These are phyloP conservation scores for Leptinotarsa haldemani DNA, from an alignment of 2,888 invertebrate genomes.

Conservation along the genomic window DNA sequence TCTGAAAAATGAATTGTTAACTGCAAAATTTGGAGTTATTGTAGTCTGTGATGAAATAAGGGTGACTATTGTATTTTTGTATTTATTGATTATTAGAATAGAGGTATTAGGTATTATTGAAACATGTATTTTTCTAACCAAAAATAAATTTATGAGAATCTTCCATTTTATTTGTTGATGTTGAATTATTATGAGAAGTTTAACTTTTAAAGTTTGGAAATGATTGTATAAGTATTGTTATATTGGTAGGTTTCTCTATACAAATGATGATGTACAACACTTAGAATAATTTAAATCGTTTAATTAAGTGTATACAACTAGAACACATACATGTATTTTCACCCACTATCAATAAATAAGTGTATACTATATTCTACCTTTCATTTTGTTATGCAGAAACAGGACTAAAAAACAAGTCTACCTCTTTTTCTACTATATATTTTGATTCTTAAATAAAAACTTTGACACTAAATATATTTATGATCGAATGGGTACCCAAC, in stretches of 20 bases:
- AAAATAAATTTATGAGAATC: conserved; percentile 57
- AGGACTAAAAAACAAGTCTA: not conserved
- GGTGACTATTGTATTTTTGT: conserved; percentile 67
- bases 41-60: conserved; percentile 67
- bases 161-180: conserved; percentile 62
- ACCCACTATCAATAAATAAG: conserved; percentile 60
- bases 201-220: conserved; percentile 59
- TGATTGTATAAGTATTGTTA: conserved; percentile 61
- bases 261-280: conserved; percentile 63
- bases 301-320: conserved; percentile 61
- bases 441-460: conserved; percentile 19
- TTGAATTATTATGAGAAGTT: conserved; percentile 60
- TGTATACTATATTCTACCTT: conserved; percentile 38
- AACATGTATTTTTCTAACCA: conserved; percentile 63
- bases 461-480: conserved; percentile 8
- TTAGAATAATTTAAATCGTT: conserved; percentile 59
- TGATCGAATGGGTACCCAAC: conserved; percentile 77
- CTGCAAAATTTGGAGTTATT: conserved; percentile 47
- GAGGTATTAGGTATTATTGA: conserved; percentile 62
- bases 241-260: conserved; percentile 59
- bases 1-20: conserved; percentile 10
- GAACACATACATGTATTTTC: conserved; percentile 59
- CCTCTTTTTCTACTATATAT: conserved; percentile 14
- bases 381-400: not conserved
- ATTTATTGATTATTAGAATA: conserved; percentile 58